phyloP scores from a whole-genome alignment of 2,888 invertebrate species.

The Nemotelus pantherinus region DNA sequence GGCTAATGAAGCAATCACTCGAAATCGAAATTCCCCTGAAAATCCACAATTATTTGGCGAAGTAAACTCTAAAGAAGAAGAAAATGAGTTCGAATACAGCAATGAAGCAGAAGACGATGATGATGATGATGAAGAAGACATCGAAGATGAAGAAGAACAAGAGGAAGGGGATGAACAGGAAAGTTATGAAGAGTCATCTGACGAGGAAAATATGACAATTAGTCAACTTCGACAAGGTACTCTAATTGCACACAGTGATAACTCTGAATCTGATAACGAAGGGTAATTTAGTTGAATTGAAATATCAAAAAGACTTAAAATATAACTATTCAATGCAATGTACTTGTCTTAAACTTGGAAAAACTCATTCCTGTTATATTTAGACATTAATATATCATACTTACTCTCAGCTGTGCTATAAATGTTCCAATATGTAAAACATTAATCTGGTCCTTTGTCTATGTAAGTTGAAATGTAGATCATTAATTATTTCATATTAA shows the following conservation, averaged over 20 bases:
- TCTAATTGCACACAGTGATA: conserved; percentile 1
- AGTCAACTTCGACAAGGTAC: neutral
- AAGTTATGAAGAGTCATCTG: conserved; percentile 45
- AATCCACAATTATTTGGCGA: conserved; percentile 25
- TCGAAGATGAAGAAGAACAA: conserved; percentile 48
- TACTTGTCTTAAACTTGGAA: neutral
- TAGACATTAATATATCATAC: neutral
- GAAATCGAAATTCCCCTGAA: conserved; percentile 46
- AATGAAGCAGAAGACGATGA: conserved; percentile 48
- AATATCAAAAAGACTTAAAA: conserved; percentile 7
- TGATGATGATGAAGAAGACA: conserved; percentile 50
- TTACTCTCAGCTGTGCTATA: neutral
- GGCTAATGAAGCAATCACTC: conserved; percentile 41
- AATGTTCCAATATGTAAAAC: conserved; percentile 7
- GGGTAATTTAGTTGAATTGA: neutral
- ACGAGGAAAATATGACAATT: conserved; percentile 39
- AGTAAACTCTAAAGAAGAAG: neutral
- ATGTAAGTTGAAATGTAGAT: neutral
- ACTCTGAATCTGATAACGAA: conserved; percentile 12
- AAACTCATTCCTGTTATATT: conserved; percentile 6
- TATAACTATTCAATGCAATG: neutral
- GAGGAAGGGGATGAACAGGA: conserved; percentile 51
- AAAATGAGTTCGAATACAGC: conserved; percentile 25
- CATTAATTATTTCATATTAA: neutral
- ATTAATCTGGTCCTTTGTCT: neutral